Conservation (phyloP, 2,888 invertebrate species). For the Caenorhabditis sp. region DNA sequence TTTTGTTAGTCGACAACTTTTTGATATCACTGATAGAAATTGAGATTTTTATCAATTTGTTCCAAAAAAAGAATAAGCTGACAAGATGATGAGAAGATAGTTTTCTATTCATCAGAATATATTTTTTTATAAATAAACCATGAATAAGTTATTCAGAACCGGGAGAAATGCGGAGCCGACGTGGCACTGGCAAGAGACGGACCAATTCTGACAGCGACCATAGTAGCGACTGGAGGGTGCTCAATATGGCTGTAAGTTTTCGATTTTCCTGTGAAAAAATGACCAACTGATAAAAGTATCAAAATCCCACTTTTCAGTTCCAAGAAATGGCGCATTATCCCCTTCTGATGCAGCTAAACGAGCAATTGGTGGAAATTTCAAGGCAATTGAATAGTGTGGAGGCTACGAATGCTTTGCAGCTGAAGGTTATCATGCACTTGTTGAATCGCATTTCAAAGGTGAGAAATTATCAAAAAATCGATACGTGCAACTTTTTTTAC, state of each 20-base stretch:
- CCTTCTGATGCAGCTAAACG: constrained; percentile 73
- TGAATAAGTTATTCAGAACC: constrained; percentile 42
- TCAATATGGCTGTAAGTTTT: constrained; percentile 45
- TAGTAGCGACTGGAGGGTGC: constrained; percentile 58
- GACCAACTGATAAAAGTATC: background rate
- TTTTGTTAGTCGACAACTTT: background rate
- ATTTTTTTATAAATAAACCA: background rate
- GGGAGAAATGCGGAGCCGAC: constrained; percentile 50
- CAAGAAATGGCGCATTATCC: constrained; percentile 76
- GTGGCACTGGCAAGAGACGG: constrained; percentile 32
- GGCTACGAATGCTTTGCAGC: constrained; percentile 72
- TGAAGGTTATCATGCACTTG: constrained; percentile 73
- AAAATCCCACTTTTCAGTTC: constrained; percentile 59
- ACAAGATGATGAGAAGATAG: too few relatives aligned
- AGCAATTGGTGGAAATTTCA: constrained; percentile 71
- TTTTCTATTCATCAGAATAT: too few relatives aligned
- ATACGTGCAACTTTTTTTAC: too few relatives aligned
- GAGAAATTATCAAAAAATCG: too few relatives aligned
- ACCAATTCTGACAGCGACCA: constrained; percentile 54
- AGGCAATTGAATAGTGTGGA: constrained; percentile 74
- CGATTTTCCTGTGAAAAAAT: too few relatives aligned
- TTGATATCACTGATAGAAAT: too few relatives aligned
- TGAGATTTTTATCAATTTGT: too few relatives aligned
- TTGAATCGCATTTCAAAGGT: constrained; percentile 68
- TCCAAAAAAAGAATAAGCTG: too few relatives aligned